Evolutionary conservation across 2,113 vertebrate species (phyloP).

Genomic region (Hydropotes inermis): DNA sequence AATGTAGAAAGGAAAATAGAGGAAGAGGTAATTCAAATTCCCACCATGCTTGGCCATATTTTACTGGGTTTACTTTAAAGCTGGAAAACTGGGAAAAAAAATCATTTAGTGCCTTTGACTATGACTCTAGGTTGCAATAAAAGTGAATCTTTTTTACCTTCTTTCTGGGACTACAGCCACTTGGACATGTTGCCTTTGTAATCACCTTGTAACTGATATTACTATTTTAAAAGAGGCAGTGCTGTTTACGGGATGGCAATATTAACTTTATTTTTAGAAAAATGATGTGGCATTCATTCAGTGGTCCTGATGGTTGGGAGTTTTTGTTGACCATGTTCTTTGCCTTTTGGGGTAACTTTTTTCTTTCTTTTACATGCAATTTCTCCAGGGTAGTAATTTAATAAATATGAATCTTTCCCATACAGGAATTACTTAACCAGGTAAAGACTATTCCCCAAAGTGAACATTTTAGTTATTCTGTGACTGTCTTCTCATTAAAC

Average conservation of each 20-base stretch:
- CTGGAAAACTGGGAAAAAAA: conserved; percentile 2
- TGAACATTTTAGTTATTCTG: neutral
- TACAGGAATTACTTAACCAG: neutral
- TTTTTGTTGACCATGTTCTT: neutral
- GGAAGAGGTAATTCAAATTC: conserved; percentile 17
- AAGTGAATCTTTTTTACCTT: conserved; percentile 8
- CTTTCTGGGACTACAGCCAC: neutral
- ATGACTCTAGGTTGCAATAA: neutral
- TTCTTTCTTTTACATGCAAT: neutral
- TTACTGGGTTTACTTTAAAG: conserved; percentile 5
- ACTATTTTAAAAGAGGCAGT: neutral
- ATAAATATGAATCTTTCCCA: neutral
- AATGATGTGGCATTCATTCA: neutral
- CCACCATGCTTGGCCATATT: neutral
- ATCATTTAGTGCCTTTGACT: neutral
- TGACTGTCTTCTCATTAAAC: neutral
- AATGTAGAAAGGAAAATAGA: neutral
- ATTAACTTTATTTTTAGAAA: neutral
- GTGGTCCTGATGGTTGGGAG: neutral
- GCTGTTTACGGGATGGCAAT: neutral
- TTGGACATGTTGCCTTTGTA: neutral
- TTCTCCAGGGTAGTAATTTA: neutral
- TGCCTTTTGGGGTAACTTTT: neutral
- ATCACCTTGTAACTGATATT: neutral
- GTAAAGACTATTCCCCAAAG: neutral